Conservation (phyloP, 1,140 invertebrate genomes). For the Drosophila dunni region DNA sequence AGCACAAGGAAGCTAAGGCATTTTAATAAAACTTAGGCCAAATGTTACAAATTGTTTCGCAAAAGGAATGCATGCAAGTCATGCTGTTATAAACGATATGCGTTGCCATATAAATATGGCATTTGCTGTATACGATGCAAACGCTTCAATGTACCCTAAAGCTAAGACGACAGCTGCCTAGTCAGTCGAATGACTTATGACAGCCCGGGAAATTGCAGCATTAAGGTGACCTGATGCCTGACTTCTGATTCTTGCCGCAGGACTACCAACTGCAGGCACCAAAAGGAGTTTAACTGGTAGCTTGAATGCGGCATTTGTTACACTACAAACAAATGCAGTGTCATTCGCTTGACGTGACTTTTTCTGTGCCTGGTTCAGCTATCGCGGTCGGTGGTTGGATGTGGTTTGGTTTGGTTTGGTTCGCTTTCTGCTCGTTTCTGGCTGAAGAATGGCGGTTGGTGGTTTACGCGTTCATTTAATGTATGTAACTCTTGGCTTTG, state of each 20-base stretch:
- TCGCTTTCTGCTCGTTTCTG: not conserved
- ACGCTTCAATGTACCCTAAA: not conserved
- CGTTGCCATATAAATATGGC: slow-evolving; percentile 11
- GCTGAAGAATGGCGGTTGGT: not conserved
- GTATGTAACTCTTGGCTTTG: slow-evolving; percentile 36
- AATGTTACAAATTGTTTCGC: not conserved
- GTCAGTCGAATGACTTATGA: slow-evolving; percentile 63
- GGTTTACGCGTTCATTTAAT: slow-evolving; percentile 35
- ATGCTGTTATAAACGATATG: slow-evolving; percentile 10
- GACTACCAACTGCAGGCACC: too few species aligned
- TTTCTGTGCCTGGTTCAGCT: slow-evolving; percentile 9
- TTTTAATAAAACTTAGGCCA: not conserved
- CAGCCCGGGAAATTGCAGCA: slow-evolving; percentile 64
- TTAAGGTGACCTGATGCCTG: slow-evolving; percentile 35
- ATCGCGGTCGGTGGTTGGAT: not conserved
- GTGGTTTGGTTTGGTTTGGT: not conserved
- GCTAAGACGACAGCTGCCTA: slow-evolving; percentile 59
- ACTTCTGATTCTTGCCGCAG: not conserved
- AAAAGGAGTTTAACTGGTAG: not conserved
- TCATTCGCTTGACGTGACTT: slow-evolving; percentile 45
- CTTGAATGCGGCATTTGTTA: not conserved
- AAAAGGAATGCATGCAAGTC: slow-evolving; percentile 1
- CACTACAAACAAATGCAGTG: slow-evolving; percentile 52
- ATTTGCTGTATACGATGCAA: slow-evolving; percentile 7
- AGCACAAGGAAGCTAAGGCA: not conserved